Conservation (phyloP, 1,140 invertebrate species). For the Chrysopa pallens region DNA sequence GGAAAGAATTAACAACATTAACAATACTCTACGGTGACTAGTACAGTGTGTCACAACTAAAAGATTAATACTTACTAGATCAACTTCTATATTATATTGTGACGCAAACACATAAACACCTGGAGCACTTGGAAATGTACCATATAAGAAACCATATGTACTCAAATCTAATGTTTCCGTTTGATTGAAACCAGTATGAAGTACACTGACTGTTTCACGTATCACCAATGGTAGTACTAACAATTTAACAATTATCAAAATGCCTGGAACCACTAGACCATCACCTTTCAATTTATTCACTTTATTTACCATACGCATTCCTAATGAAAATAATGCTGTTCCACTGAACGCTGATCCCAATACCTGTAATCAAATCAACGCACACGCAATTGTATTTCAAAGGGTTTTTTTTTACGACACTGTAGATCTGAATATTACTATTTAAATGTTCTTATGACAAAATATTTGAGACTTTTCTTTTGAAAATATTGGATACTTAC, state of each 20-base stretch:
- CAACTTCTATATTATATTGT: constrained; percentile 69
- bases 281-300: constrained; percentile 56
- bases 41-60: no score
- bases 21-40: no score
- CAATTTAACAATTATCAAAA: constrained; percentile 80
- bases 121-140: constrained; percentile 87
- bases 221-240: constrained; percentile 72
- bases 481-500: no score
- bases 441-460: no score
- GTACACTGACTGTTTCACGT: constrained; percentile 62
- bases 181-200: constrained; percentile 44
- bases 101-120: constrained; percentile 88
- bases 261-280: constrained; percentile 60
- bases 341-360: constrained; percentile 81
- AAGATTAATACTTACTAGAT: constrained; percentile 63
- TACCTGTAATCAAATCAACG: no score
- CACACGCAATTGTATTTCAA: no score
- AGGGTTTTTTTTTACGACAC: no score
- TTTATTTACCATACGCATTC: constrained; percentile 85
- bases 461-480: no score
- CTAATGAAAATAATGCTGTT: constrained; percentile 76
- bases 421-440: no score
- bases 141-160: constrained; percentile 90
- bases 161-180: constrained; percentile 63
- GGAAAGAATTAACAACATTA: constrained; percentile 2